Base-by-base conservation (phyloP, 2,113 vertebrate species). In the Ranitomeya imitator region DNA sequence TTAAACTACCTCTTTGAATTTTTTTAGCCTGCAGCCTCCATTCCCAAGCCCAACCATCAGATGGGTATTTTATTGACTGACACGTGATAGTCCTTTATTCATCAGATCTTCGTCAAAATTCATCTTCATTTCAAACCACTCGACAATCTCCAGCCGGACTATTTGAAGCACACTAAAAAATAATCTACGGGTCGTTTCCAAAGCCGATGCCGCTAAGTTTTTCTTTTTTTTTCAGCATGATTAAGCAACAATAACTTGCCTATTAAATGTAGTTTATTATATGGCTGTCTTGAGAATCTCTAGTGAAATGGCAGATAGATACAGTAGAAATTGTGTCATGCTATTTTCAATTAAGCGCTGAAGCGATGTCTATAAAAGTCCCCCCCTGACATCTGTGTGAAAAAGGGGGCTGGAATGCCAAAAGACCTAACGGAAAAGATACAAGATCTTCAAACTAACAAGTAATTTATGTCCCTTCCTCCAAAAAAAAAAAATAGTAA, bases 161-260 rank as follows among this genome's bases (percentile, higher is more conserved):
- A 92, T 91, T 90, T 90, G 91, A 93, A 91, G 85, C 3, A 52
- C 91, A 57, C 67, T 67, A 79, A 15, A 15, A 61, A 61, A 79
- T 65, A 79, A 45, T 60, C 55, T 23, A 80, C 71, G 54, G 78
- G 65, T 65, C 54, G 52, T 13, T 16, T 59, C 79, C 23, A 76
- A 51, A 79, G 54, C 69, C 77, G 54, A 57, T 37, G 52, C 52
- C 59, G 78, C 78, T 63, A 71, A 71, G 15, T 91, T 73, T 90
- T 90, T 31, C 26, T 31, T 85, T 65, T 73, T 59, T 69, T 86
- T 86, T 86, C 77, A 90, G 74, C 93, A 92, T 91, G 91, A 92
- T 94, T 93, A 93, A 93, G 86, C 91, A 94, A 92, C 87, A 93
- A 92, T 90, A 91, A 93, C 79, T 18, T 91, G 71, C 69, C 61